Percentiles rank a stretch among this genome's conserved stretches.
Conservation (phyloP, 2,888 invertebrate genomes). For the Abrostola triplasia region DNA sequence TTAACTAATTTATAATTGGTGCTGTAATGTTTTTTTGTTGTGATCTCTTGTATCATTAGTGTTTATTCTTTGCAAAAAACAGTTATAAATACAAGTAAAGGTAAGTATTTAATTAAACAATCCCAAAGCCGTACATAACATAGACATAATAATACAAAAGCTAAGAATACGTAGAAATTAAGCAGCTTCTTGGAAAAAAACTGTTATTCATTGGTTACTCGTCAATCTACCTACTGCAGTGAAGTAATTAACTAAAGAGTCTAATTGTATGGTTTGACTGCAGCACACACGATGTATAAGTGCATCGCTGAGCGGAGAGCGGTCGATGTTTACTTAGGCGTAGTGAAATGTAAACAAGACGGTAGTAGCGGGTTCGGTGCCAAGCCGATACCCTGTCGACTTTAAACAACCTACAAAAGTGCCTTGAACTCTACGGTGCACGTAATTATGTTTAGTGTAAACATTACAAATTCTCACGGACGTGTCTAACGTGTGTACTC, state of each 20-base stretch:
- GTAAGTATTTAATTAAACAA: no score
- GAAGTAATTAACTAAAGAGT: constrained; percentile 43
- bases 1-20: constrained; percentile 22
- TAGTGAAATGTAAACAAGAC: constrained; percentile 72
- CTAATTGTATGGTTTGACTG: constrained; percentile 40
- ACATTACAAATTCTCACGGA: constrained; percentile 57
- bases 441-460: constrained; percentile 68
- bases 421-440: constrained; percentile 70
- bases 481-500: constrained; percentile 11
- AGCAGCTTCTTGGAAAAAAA: background rate
- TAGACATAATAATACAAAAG: no score
- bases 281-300: constrained; percentile 42
- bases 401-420: constrained; percentile 64
- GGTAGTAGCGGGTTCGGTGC: constrained; percentile 59
- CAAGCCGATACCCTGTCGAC: constrained; percentile 49
- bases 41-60: constrained; percentile 2
- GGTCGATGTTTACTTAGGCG: constrained; percentile 74
- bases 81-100: no score
- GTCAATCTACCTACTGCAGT: constrained; percentile 6
- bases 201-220: background rate
- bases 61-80: background rate
- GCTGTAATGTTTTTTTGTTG: constrained; percentile 13
- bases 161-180: background rate
- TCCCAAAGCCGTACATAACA: no score
- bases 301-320: constrained; percentile 55